Conservation (phyloP, 2,797 vertebrate species). For the Ispidina lecontei region DNA sequence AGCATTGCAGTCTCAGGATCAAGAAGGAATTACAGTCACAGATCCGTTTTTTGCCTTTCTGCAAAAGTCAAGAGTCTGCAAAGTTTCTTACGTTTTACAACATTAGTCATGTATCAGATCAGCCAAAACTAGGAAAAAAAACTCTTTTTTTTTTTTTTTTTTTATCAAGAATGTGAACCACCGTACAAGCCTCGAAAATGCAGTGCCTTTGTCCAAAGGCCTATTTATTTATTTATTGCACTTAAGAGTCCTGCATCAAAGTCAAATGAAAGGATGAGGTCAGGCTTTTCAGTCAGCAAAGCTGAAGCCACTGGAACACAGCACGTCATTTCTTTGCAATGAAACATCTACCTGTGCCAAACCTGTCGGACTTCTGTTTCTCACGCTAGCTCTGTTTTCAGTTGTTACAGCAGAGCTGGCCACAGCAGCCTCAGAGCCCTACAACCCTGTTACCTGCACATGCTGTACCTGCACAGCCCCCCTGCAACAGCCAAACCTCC, state of each 20-base stretch:
- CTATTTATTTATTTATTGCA: neutral
- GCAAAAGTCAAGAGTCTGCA: neutral
- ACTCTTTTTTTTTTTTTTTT: neutral
- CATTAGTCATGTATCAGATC: neutral
- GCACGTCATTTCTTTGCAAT: neutral
- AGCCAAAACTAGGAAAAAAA: neutral
- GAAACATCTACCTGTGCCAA: constrained; percentile 9
- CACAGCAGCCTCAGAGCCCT: neutral
- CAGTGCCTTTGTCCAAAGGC: neutral
- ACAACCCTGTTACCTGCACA: neutral
- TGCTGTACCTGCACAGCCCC: neutral
- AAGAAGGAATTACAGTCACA: neutral
- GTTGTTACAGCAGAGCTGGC: neutral
- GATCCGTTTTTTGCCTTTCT: neutral
- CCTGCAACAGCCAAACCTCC: neutral
- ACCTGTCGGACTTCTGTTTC: neutral
- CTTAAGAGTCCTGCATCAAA: neutral
- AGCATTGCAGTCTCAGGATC: neutral
- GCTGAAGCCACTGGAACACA: neutral
- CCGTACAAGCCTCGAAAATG: neutral
- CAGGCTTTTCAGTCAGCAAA: neutral
- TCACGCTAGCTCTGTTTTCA: neutral
- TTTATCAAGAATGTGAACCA: neutral
- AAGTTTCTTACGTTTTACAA: neutral
- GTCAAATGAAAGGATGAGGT: neutral